A percentile compares a stretch with the other conserved stretches of the same genome.
Evolutionary conservation across 2,797 vertebrate species (phyloP).

Genomic region (Falco naumanni): DNA sequence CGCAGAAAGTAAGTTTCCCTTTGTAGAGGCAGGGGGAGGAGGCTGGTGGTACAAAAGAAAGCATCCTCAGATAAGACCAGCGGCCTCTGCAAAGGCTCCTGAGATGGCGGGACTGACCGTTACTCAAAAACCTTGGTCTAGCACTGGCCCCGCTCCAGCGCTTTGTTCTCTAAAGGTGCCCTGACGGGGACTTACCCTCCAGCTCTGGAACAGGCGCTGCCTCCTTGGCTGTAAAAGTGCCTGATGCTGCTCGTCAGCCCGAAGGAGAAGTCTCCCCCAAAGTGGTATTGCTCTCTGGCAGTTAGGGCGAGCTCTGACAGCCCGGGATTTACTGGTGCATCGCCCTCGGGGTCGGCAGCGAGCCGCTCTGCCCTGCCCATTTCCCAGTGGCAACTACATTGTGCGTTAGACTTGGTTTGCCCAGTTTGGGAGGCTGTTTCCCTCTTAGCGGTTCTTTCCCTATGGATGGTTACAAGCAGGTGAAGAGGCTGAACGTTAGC

Average conservation of each 20-base stretch:
- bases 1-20: not conserved
- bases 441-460: conserved; percentile 6
- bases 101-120: not conserved
- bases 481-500: conserved; percentile 14
- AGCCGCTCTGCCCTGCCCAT: not conserved
- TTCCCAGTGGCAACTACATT: not conserved
- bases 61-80: not conserved
- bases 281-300: not conserved
- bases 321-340: not conserved
- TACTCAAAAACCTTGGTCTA: not conserved
- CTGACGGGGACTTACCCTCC: not conserved
- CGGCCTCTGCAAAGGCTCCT: not conserved
- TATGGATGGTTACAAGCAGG: not conserved
- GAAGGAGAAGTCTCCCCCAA: not conserved
- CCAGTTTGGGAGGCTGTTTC: not conserved
- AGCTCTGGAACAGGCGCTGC: not conserved
- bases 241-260: not conserved
- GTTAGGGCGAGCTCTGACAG: not conserved
- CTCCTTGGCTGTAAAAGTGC: not conserved
- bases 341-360: not conserved
- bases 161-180: not conserved
- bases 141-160: not conserved
- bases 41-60: not conserved
- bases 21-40: not conserved
- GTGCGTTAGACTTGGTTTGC: not conserved